Percentiles rank a stretch among this genome's conserved stretches.
Evolutionary conservation across 2,113 vertebrate species (phyloP).

Genomic region (Emydura subglobosa): DNA sequence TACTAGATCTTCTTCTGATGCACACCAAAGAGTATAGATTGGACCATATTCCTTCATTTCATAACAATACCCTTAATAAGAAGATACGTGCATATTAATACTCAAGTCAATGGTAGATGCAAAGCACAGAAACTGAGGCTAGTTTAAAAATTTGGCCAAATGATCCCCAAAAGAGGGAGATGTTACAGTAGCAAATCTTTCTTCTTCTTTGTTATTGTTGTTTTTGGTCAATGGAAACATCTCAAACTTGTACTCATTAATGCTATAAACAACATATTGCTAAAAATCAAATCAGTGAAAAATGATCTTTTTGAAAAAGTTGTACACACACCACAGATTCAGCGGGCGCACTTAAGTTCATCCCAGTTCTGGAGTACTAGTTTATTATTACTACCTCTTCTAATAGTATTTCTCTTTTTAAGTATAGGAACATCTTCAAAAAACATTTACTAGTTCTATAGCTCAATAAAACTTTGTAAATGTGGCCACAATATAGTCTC

Average conservation of each 20-base stretch:
- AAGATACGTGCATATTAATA: background rate
- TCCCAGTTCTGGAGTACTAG: background rate
- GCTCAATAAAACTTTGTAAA: background rate
- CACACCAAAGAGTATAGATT: conserved; percentile 88
- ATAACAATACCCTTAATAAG: conserved; percentile 86
- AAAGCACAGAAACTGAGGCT: background rate
- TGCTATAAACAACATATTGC: background rate
- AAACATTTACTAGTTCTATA: background rate
- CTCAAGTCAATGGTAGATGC: background rate
- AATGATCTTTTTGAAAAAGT: background rate
- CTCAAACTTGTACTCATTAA: background rate
- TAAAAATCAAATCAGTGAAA: background rate
- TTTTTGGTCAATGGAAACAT: background rate
- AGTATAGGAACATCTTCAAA: background rate
- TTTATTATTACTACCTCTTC: background rate
- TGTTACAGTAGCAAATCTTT: background rate
- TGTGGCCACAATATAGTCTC: background rate
- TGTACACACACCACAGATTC: background rate
- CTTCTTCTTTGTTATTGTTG: background rate
- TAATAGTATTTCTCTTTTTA: background rate
- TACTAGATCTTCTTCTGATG: conserved; percentile 83
- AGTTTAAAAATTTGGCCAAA: background rate
- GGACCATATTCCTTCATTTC: conserved; percentile 90
- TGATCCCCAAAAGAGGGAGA: background rate
- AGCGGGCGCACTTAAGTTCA: background rate